These are phyloP conservation scores for Eciton burchellii DNA, from an alignment of 1,140 invertebrate species.

Conservation along the genomic window DNA sequence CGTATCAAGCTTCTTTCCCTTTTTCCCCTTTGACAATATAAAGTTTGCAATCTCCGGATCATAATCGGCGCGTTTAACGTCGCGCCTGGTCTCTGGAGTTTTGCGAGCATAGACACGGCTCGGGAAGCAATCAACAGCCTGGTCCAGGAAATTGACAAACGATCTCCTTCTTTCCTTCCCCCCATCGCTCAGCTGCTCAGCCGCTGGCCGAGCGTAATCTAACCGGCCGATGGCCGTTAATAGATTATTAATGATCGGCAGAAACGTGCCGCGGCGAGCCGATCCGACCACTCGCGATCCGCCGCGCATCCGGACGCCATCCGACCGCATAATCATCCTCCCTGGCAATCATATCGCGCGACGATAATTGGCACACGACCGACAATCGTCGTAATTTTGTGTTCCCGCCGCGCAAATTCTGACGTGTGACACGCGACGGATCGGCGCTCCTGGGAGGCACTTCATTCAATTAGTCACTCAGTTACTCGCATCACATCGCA, in stretches of 20 bases:
- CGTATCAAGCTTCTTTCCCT: neutral
- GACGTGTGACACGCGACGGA: slow-evolving; percentile 81
- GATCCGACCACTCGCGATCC: slow-evolving; percentile 19
- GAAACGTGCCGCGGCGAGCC: slow-evolving; percentile 32
- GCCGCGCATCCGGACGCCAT: slow-evolving; percentile 3
- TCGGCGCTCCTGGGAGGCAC: slow-evolving; percentile 82
- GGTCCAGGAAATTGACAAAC: slow-evolving; percentile 72
- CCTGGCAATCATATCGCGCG: slow-evolving; percentile 67
- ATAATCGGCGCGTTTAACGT: slow-evolving; percentile 37
- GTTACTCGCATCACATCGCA: slow-evolving; percentile 84
- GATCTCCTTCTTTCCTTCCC: slow-evolving; percentile 65
- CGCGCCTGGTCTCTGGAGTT: slow-evolving; percentile 22
- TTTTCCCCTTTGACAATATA: neutral
- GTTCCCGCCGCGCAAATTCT: slow-evolving; percentile 76
- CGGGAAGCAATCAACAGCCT: slow-evolving; percentile 68
- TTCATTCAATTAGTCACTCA: slow-evolving; percentile 85
- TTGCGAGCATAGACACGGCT: slow-evolving; percentile 55
- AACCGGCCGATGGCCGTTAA: slow-evolving; percentile 61
- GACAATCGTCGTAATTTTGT: slow-evolving; percentile 73
- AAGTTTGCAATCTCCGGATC: slow-evolving; percentile 34
- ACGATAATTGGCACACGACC: slow-evolving; percentile 73
- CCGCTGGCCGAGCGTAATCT: slow-evolving; percentile 56
- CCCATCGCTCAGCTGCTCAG: slow-evolving; percentile 22
- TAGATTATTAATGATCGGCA: slow-evolving; percentile 70
- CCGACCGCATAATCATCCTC: slow-evolving; percentile 62